Evolutionary conservation across 2,113 vertebrate species (phyloP).

Genomic region (Morphnarchus princeps): DNA sequence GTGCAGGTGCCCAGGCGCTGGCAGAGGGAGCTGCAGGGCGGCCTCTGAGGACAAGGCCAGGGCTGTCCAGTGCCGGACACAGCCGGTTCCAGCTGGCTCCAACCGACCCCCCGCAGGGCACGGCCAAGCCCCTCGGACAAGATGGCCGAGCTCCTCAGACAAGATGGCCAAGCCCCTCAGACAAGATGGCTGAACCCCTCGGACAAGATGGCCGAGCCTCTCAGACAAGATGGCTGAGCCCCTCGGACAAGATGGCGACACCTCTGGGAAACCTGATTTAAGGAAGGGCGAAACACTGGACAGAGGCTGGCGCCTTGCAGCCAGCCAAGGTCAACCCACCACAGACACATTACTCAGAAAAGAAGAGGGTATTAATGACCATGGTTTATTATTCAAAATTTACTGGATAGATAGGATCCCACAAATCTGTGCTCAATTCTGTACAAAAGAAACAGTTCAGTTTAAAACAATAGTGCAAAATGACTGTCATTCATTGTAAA

Average conservation of each 20-base stretch:
- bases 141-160: too few relatives aligned
- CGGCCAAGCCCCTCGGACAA: too few relatives aligned
- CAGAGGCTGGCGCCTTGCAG: neutral
- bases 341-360: neutral
- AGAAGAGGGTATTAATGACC: neutral
- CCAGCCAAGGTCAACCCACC: neutral
- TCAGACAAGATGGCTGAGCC: too few relatives aligned
- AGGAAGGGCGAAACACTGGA: neutral
- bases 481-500: neutral
- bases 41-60: too few relatives aligned
- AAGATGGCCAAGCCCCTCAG: too few relatives aligned
- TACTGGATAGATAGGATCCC: neutral
- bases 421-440: neutral
- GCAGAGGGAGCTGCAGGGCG: too few relatives aligned
- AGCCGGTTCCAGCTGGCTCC: too few relatives aligned
- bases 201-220: too few relatives aligned
- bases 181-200: accelerated
- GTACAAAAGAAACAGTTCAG: neutral
- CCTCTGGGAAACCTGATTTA: neutral
- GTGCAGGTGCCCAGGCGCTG: too few relatives aligned
- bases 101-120: too few relatives aligned
- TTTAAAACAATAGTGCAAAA: neutral
- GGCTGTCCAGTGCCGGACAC: too few relatives aligned
- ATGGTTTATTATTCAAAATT: neutral
- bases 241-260: accelerated